Evolutionary conservation across 2,888 invertebrate genomes (phyloP).

Genomic region (Heliconius aoede): DNA sequence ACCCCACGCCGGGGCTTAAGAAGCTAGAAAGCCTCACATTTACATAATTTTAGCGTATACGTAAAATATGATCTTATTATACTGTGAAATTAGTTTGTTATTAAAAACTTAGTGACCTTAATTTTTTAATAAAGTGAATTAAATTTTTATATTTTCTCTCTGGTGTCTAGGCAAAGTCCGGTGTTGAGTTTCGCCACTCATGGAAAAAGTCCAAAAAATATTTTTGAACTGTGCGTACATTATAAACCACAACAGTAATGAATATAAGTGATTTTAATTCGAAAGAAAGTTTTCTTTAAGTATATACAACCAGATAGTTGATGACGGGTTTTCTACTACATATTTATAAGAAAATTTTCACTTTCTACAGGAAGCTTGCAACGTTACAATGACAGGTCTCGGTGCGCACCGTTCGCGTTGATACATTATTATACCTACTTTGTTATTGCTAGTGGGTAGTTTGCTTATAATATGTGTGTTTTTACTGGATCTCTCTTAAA

Average conservation of each 20-base stretch:
- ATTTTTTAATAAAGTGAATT: not conserved
- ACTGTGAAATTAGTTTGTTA: constrained; percentile 34
- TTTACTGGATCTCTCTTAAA: not conserved
- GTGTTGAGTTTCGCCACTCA: no score
- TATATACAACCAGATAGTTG: constrained; percentile 6
- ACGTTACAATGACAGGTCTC: constrained; percentile 50
- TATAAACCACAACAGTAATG: not conserved
- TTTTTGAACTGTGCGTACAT: not conserved
- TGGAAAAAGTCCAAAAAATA: no score
- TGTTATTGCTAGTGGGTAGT: constrained; percentile 12
- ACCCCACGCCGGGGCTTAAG: constrained; percentile 73
- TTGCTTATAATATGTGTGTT: constrained; percentile 3
- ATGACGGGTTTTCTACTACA: constrained; percentile 25
- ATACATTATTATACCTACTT: constrained; percentile 32
- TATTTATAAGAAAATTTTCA: constrained; percentile 48
- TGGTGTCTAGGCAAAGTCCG: no score
- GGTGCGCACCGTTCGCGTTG: constrained; percentile 33
- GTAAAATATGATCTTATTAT: constrained; percentile 65
- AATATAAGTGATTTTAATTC: constrained; percentile 14
- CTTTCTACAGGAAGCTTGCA: constrained; percentile 54
- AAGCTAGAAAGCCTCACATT: constrained; percentile 68
- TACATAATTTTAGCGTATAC: constrained; percentile 75
- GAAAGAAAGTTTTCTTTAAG: constrained; percentile 7
- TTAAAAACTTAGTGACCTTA: constrained; percentile 1
- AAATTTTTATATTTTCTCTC: no score